Conservation (phyloP, 2,113 vertebrate genomes). For the Leptodactylus fuscus region DNA sequence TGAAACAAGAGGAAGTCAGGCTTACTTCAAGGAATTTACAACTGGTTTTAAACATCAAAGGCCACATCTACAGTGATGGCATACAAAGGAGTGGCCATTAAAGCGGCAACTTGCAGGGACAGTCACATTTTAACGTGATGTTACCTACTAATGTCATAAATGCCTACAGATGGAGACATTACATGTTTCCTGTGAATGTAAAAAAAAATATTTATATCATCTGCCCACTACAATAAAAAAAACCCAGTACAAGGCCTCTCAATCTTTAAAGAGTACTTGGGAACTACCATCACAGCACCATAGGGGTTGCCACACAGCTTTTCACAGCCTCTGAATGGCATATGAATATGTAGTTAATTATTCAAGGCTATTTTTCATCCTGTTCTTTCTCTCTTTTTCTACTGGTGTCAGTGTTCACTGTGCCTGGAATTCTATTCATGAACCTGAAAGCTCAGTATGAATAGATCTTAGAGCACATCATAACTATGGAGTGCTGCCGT, state of each 20-base stretch:
- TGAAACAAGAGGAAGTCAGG: conserved; percentile 81
- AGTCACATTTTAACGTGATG: conserved; percentile 26
- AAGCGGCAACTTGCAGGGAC: conserved; percentile 56
- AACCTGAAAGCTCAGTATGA: neutral
- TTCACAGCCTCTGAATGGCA: neutral
- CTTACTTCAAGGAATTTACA: conserved; percentile 83
- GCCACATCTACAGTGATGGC: conserved; percentile 64
- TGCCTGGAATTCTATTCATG: neutral
- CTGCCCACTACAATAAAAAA: neutral
- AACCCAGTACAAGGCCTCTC: no score
- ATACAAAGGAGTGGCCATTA: conserved; percentile 51
- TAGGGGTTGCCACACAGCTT: neutral
- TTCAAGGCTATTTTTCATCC: neutral
- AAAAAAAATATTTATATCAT: neutral
- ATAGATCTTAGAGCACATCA: no score
- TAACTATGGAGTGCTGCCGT: no score
- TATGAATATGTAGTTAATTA: neutral
- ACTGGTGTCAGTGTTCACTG: neutral
- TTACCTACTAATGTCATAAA: conserved; percentile 41
- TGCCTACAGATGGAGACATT: neutral
- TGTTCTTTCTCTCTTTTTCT: neutral
- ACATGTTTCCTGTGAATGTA: neutral
- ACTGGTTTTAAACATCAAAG: conserved; percentile 83
- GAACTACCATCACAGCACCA: no score
- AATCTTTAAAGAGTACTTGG: no score